Evolutionary conservation across 2,888 invertebrate genomes (phyloP).

Genomic region (Drosophila leonis): DNA sequence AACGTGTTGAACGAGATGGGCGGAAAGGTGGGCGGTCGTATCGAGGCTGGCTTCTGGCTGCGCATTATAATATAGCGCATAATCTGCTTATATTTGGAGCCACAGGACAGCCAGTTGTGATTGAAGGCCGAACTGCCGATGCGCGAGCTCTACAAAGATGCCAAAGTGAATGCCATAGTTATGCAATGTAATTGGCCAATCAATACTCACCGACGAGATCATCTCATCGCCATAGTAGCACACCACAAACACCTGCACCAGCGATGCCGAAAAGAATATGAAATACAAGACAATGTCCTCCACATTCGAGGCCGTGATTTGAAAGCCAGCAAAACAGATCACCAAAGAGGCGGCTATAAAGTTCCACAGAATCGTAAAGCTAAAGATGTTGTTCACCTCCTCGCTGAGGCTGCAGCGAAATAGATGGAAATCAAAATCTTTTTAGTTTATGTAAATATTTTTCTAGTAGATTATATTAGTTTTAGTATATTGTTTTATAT

Average conservation of each 20-base stretch:
- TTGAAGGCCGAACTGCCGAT: conserved; percentile 77
- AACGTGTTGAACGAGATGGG: conserved; percentile 81
- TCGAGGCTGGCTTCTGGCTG: conserved; percentile 76
- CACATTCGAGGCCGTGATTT: conserved; percentile 75
- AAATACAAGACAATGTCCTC: conserved; percentile 78
- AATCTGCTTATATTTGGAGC: conserved; percentile 65
- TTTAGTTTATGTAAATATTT: no score
- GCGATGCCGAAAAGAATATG: conserved; percentile 78
- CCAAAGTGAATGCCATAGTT: neutral
- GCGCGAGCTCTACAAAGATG: conserved; percentile 67
- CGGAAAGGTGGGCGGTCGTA: conserved; percentile 81
- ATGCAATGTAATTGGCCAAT: neutral
- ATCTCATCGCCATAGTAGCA: conserved; percentile 82
- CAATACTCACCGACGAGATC: conserved; percentile 72
- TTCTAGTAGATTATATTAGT: no score
- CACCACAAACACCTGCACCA: conserved; percentile 81
- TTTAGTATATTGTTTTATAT: no score
- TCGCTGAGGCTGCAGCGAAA: conserved; percentile 60
- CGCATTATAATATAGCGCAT: conserved; percentile 75
- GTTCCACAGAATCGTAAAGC: conserved; percentile 80
- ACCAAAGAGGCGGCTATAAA: conserved; percentile 82
- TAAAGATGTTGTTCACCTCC: conserved; percentile 75
- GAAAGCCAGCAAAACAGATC: conserved; percentile 83
- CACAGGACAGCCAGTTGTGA: conserved; percentile 76
- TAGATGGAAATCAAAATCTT: neutral